Percentiles rank a stretch among this genome's conserved stretches.
These are phyloP conservation scores for Zonotrichia leucophrys DNA, from an alignment of 2,113 vertebrate species.

Conservation along the genomic window DNA sequence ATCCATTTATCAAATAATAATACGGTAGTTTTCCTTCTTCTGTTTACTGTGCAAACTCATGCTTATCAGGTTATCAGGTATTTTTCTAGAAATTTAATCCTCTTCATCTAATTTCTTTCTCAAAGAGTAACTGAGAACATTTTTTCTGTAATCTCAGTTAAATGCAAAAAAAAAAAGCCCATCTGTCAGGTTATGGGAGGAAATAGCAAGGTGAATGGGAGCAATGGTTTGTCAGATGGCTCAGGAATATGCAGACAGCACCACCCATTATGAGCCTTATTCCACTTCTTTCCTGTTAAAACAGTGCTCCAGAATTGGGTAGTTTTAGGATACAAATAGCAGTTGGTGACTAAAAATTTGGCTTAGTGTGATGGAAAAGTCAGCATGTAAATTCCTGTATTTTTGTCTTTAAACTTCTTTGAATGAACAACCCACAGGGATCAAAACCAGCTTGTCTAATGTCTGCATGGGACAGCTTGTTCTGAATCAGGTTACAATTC, in stretches of 20 bases:
- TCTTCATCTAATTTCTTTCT: background rate
- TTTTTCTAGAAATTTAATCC: background rate
- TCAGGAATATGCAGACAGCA: background rate
- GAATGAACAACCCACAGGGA: background rate
- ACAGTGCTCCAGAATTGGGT: background rate
- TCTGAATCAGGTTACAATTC: background rate
- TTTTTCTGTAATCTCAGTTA: background rate
- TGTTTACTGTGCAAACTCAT: background rate
- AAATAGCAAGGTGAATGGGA: background rate
- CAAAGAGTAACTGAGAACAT: background rate
- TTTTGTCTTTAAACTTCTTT: background rate
- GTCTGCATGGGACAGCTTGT: background rate
- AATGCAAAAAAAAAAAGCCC: background rate
- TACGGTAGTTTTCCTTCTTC: background rate
- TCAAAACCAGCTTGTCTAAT: background rate
- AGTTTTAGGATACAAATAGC: background rate
- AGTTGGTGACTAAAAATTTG: background rate
- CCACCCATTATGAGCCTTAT: fast-evolving
- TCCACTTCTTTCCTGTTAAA: background rate
- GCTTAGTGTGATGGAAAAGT: background rate
- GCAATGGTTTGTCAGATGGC: background rate
- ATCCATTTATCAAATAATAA: background rate
- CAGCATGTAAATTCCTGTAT: background rate
- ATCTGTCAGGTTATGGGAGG: background rate
- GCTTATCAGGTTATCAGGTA: background rate